Evolutionary conservation across 2,797 vertebrate species (phyloP).

Genomic region (Rachycentron canadum): DNA sequence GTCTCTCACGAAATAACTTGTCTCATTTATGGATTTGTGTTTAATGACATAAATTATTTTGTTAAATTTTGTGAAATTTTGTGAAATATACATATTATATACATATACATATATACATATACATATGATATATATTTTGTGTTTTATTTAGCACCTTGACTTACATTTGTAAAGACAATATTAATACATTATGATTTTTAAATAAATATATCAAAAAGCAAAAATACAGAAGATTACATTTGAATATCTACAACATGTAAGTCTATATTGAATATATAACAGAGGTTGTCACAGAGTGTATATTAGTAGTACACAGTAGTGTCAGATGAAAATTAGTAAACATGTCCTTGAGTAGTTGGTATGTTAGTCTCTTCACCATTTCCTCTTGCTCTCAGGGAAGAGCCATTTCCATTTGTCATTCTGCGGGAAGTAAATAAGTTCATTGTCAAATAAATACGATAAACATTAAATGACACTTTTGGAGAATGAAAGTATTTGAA

Average conservation of each 20-base stretch:
- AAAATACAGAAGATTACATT: conserved; percentile 2
- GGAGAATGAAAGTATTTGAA: background rate
- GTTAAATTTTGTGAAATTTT: background rate
- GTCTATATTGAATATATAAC: background rate
- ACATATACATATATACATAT: too few species aligned
- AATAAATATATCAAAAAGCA: conserved; percentile 55
- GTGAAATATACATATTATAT: too few species aligned
- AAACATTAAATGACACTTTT: background rate
- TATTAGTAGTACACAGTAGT: conserved; percentile 54
- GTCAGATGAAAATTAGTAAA: conserved; percentile 48
- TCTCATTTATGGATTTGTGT: conserved; percentile 13
- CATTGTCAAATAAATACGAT: conserved; percentile 1
- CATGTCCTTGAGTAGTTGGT: conserved; percentile 30
- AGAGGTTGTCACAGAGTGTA: background rate
- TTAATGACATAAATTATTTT: conserved; percentile 9
- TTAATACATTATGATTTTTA: background rate
- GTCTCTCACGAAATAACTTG: background rate
- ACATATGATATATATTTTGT: background rate
- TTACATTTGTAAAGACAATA: conserved; percentile 1
- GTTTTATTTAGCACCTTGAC: background rate
- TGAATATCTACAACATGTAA: conserved; percentile 4
- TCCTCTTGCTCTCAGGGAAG: conserved; percentile 86
- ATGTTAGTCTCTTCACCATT: conserved; percentile 64
- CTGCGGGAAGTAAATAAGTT: conserved; percentile 73
- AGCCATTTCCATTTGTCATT: conserved; percentile 87